These are phyloP conservation scores for Cyprinella venusta DNA, from an alignment of 2,797 vertebrate genomes.

Conservation along the genomic window DNA sequence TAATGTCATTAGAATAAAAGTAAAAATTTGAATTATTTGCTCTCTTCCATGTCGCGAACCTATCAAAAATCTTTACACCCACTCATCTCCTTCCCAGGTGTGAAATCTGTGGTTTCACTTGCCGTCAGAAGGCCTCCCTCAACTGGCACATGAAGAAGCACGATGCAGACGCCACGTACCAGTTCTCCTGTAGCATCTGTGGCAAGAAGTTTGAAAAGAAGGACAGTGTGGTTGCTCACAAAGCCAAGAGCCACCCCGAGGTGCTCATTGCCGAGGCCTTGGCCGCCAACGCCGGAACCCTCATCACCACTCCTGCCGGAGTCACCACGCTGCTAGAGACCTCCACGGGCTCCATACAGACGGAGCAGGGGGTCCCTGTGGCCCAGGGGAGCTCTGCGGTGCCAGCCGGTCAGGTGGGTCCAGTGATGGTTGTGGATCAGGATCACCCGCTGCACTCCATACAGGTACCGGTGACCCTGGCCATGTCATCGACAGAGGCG, in stretches of 20 bases:
- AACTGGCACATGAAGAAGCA: constrained; percentile 99
- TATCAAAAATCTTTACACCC: background rate
- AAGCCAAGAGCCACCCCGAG: constrained; percentile 86
- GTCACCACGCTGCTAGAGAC: constrained; percentile 80
- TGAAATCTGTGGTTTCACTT: constrained; percentile 98
- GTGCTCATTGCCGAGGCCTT: constrained; percentile 96
- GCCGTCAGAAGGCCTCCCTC: constrained; percentile 96
- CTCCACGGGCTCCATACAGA: constrained; percentile 66
- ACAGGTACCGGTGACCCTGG: constrained; percentile 71
- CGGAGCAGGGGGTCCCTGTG: constrained; percentile 62
- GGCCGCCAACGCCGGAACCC: constrained; percentile 90
- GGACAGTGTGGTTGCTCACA: constrained; percentile 95
- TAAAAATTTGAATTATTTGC: background rate
- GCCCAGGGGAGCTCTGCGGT: constrained; percentile 67
- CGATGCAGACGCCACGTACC: constrained; percentile 93
- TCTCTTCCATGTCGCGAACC: background rate
- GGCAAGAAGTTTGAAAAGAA: constrained; percentile 99
- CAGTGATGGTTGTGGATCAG: constrained; percentile 76
- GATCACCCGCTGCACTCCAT: constrained; percentile 82
- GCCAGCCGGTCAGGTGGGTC: constrained; percentile 53
- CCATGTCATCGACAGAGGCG: constrained; percentile 81
- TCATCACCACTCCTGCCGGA: constrained; percentile 89
- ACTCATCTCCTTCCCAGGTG: constrained; percentile 76
- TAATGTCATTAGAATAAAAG: background rate
- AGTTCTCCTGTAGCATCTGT: constrained; percentile 97